Conservation (phyloP, 2,113 vertebrate species). For the Danio rerio region DNA sequence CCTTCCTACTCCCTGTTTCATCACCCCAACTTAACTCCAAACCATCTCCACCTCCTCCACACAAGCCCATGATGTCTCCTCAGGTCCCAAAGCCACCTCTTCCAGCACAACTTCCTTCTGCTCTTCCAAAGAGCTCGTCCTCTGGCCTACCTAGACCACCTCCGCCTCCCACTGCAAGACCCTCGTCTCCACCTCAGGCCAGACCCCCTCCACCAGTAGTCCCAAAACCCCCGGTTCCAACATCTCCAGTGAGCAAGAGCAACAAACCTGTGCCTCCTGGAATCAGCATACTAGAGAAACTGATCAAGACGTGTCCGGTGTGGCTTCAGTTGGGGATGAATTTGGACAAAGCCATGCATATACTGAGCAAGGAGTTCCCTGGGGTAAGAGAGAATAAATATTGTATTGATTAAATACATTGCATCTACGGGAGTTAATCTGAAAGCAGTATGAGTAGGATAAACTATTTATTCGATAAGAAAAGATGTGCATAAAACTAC, state of each 20-base stretch:
- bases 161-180: constrained; percentile 10
- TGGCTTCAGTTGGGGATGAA: constrained; percentile 86
- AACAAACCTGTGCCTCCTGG: constrained; percentile 55
- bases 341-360: constrained; percentile 66
- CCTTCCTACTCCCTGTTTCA: constrained; percentile 25
- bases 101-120: constrained; percentile 55
- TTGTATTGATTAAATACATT: too few species aligned
- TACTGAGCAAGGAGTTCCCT: constrained; percentile 78
- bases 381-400: constrained; percentile 79
- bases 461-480: too few species aligned
- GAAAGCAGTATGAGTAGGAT: too few species aligned
- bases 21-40: constrained; percentile 55
- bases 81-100: constrained; percentile 44
- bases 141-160: constrained; percentile 34
- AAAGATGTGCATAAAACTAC: too few species aligned
- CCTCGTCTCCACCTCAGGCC: constrained; percentile 42
- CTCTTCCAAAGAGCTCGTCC: constrained; percentile 42
- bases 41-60: not conserved
- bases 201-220: constrained; percentile 40
- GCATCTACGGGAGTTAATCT: too few species aligned
- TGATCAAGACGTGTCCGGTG: constrained; percentile 83
- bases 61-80: constrained; percentile 52
- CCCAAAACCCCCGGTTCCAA: constrained; percentile 33
- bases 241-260: constrained; percentile 22
- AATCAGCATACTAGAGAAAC: constrained; percentile 83